phyloP scores from a whole-genome alignment of 2,113 vertebrate genomes.

The Lasiurus cinereus region DNA sequence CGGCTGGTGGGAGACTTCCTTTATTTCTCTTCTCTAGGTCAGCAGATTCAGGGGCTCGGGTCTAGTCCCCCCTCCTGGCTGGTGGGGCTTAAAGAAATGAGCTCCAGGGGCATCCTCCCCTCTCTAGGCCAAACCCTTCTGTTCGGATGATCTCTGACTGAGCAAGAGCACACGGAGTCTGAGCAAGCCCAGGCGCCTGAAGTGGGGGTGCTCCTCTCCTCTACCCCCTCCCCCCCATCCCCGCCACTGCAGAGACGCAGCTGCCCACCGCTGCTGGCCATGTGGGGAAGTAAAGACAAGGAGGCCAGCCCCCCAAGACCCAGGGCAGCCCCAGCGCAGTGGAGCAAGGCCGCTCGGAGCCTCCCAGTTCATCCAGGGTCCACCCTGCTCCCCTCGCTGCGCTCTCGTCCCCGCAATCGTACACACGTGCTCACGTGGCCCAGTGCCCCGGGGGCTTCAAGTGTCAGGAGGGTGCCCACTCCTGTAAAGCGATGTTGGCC shows the following conservation, averaged over 20 bases:
- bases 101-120: background rate
- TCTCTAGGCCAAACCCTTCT: background rate
- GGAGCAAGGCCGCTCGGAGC: background rate
- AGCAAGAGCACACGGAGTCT: background rate
- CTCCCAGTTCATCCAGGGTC: background rate
- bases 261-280: background rate
- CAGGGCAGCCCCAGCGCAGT: background rate
- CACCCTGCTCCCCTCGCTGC: background rate
- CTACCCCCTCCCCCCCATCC: too few species aligned
- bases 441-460: background rate
- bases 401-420: background rate
- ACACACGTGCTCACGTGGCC: background rate
- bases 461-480: background rate
- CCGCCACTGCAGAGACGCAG: background rate
- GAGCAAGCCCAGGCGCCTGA: background rate
- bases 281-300: background rate
- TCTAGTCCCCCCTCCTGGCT: background rate
- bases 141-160: background rate
- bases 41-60: constrained; percentile 62
- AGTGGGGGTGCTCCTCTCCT: background rate
- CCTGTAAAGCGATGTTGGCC: background rate
- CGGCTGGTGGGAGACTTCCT: background rate
- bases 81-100: background rate
- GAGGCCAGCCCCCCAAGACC: background rate
- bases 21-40: constrained; percentile 3